Base-by-base conservation (phyloP, 2,113 vertebrate species). In the Gallinago media region DNA sequence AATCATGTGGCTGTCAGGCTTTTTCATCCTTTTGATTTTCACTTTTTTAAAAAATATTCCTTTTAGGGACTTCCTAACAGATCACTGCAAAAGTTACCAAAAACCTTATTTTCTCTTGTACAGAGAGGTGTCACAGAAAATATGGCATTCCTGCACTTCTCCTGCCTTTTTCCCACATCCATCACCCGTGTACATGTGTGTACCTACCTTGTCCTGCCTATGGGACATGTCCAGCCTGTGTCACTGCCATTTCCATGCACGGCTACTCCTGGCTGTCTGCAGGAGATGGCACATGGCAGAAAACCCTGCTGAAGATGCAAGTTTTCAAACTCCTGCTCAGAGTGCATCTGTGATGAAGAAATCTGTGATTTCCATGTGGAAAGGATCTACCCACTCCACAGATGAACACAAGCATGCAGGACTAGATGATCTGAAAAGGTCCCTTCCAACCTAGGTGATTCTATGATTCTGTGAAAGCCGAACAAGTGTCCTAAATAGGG, bases 101-200 rank as follows among this genome's bases (percentile, higher is more conserved):
- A 89, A 21, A 3, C 15, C 54, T 83, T 34, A 31, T 70, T 77
- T 74, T n/a, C 31, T 56, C 11, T 78, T 50, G 32, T 46, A 32
- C 7, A 42, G 29, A 76, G n/a, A 58, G 19, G 4, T 56, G 32
- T 20, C 49, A 42, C 40, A 59, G 40, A 52, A 50, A 56, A 38
- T 44, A 23, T 0, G 2, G 10, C 9, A 3, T 3, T 59, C 54
- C 44, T 56, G 26, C 32, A 49, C 46, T 62, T 81, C 20, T 77
- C 34, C 26, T 22, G 3, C 0, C n/a, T 61, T 65, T 62, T 76
- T 77, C 40, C 38, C 36, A 15, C 18, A 65, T 29, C 34, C 46
- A 27, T 32, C 2, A 2, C 27, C 26, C 5, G 0, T 15, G 44
- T 47, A 13, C 22, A 36, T 3, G 0, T 74, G 40, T 56, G 29